Percentiles rank a stretch among this genome's conserved stretches.
These are phyloP conservation scores for Carassius gibelio DNA, from an alignment of 2,113 vertebrate genomes.

Conservation along the genomic window DNA sequence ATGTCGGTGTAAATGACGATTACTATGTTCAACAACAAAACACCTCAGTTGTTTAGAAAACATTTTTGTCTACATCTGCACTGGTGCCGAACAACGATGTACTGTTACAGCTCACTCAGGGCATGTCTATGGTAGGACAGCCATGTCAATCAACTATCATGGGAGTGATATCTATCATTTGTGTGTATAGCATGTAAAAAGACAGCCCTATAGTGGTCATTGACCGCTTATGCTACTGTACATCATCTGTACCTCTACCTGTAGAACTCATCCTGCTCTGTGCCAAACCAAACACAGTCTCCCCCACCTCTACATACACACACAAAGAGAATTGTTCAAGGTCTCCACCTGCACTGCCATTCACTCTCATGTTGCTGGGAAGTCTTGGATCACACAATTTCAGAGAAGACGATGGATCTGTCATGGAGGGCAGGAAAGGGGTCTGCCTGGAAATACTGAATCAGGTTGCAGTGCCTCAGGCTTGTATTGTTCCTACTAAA, in stretches of 20 bases:
- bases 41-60: too few species aligned
- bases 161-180: too few species aligned
- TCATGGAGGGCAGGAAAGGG: slow-evolving; percentile 20
- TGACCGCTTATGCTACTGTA: slow-evolving; percentile 31
- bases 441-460: slow-evolving; percentile 23
- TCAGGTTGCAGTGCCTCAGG: slow-evolving; percentile 41
- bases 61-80: too few species aligned
- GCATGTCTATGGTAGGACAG: too few species aligned
- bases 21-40: too few species aligned
- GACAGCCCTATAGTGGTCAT: not conserved
- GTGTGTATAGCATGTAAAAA: not conserved
- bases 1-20: too few species aligned
- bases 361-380: slow-evolving; percentile 34
- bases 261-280: slow-evolving; percentile 26
- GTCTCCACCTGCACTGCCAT: slow-evolving; percentile 47
- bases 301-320: not conserved
- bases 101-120: too few species aligned
- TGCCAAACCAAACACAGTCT: slow-evolving; percentile 43
- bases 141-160: too few species aligned
- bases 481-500: slow-evolving; percentile 38
- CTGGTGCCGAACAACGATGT: too few species aligned
- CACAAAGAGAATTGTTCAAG: slow-evolving; percentile 35
- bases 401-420: slow-evolving; percentile 17
- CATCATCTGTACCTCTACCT: slow-evolving; percentile 32
- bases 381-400: slow-evolving; percentile 38